Percentiles rank a stretch among this genome's conserved stretches.
These are phyloP conservation scores for Megastigmus dorsalis DNA, from an alignment of 2,888 invertebrate species.

Conservation along the genomic window DNA sequence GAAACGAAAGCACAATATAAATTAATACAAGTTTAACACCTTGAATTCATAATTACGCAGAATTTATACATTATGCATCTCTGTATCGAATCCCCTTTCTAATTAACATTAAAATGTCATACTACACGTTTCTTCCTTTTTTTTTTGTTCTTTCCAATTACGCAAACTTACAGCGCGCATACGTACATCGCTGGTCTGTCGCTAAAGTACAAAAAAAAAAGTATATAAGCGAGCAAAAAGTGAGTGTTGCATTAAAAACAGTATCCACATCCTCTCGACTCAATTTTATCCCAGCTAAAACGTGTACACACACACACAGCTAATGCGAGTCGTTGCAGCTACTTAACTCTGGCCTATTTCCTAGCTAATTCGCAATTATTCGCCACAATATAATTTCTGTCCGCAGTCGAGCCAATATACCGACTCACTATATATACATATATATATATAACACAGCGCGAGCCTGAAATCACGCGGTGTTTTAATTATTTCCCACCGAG, in stretches of 20 bases:
- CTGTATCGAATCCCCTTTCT: too few relatives aligned
- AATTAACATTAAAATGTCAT: too few relatives aligned
- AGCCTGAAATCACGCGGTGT: neutral
- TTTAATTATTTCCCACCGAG: too few relatives aligned
- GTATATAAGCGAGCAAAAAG: neutral
- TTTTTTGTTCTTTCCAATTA: neutral
- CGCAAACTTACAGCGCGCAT: neutral
- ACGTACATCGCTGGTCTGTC: too few relatives aligned
- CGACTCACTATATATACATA: neutral
- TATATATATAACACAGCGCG: too few relatives aligned
- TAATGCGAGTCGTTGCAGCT: slow-evolving; percentile 28
- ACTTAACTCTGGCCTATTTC: slow-evolving; percentile 27
- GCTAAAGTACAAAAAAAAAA: neutral
- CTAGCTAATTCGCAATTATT: slow-evolving; percentile 14
- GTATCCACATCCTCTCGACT: slow-evolving; percentile 21
- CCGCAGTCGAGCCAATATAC: neutral
- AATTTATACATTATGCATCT: too few relatives aligned
- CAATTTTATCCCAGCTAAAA: too few relatives aligned
- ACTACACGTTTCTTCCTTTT: too few relatives aligned
- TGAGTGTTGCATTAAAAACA: slow-evolving; percentile 4
- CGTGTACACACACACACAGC: neutral
- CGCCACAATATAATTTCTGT: slow-evolving; percentile 8
- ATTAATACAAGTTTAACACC: neutral
- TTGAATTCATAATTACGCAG: neutral
- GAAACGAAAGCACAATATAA: too few relatives aligned